Evolutionary conservation across 1,140 invertebrate species (phyloP).

Genomic region (Philotrypesis tridentata): DNA sequence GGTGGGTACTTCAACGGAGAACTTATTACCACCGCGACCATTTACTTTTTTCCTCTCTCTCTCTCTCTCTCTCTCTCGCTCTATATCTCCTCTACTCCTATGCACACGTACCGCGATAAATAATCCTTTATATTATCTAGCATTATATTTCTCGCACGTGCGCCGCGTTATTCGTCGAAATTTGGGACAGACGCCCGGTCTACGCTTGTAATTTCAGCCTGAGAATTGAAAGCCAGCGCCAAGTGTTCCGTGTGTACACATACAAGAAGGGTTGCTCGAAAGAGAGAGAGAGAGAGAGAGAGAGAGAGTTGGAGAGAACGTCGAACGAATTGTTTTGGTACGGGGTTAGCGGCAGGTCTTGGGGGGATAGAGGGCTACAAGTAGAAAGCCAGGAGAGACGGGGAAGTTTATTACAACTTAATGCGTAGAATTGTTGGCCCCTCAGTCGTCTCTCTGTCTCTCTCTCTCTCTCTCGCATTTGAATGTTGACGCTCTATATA

Average conservation of each 20-base stretch:
- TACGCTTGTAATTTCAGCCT: slow-evolving; percentile 22
- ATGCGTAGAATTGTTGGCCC: slow-evolving; percentile 62
- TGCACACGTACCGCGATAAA: too few species aligned
- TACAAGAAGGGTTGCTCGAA: background rate
- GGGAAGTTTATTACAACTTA: slow-evolving; percentile 64
- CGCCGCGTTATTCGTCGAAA: background rate
- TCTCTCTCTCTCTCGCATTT: slow-evolving; percentile 55
- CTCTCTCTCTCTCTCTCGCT: too few species aligned
- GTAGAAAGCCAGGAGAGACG: background rate
- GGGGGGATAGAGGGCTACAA: background rate
- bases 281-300: background rate
- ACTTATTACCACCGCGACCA: slow-evolving; percentile 12
- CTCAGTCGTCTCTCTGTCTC: slow-evolving; percentile 42
- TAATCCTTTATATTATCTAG: background rate
- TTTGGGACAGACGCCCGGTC: background rate
- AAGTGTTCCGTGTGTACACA: slow-evolving; percentile 12
- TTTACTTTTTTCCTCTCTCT: background rate
- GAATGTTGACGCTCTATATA: slow-evolving; percentile 39
- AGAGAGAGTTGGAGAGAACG: background rate
- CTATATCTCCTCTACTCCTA: too few species aligned
- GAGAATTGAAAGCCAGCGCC: slow-evolving; percentile 21
- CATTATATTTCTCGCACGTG: background rate
- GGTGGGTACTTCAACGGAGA: slow-evolving; percentile 18
- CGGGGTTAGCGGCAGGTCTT: background rate
- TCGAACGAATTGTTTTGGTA: background rate